Evolutionary conservation across 2,888 invertebrate species (phyloP), one percentile per base, ranked within the genome.

Genomic region (Trachelus troglodyta): DNA sequence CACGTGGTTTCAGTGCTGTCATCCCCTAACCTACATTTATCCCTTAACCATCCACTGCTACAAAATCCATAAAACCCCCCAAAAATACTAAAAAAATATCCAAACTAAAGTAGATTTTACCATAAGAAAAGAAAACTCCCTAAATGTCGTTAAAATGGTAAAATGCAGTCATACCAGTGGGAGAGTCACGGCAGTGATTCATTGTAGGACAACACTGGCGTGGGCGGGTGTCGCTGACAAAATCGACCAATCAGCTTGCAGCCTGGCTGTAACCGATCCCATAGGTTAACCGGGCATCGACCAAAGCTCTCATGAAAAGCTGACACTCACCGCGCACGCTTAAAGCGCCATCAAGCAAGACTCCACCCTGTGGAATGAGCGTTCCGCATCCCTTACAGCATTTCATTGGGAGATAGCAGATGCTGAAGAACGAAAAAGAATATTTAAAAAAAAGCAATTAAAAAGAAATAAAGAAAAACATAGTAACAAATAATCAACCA

Each of bases 211-310:
- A 87, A 86, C 87, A 83, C 81, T 80, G 56, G 87, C 87, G 91
- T 90, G 91, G 91, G 91, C 91, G 91, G 90, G 90, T 90, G 88
- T 91, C 90, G 86, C 89, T 91, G 89, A 91, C 90, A 90, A 90
- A 90, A 90, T 87, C 88, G 85, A 89, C 91, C 91, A 91, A 91
- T 91, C 85, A 85, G 85, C 80, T 84, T 81, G 81, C 85, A 80
- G 85, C 83, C 81, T 78, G 83, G 79, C 84, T 88, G 91, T 91
- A 91, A 91, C 89, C 88, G 91, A 91, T 91, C 90, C 88, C 86
- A 90, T 90, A 91, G 91, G 91, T 91, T 90, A 89, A 89, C 85
- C 86, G 77, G 85, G 84, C 85, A 85, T 88, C 87, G 86, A 86
- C 87, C 85, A 87, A 88, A 87, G 83, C 83, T 88, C 83, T 84